phyloP scores from a whole-genome alignment of 2,888 invertebrate species.

The Chrysolina oricalcia region DNA sequence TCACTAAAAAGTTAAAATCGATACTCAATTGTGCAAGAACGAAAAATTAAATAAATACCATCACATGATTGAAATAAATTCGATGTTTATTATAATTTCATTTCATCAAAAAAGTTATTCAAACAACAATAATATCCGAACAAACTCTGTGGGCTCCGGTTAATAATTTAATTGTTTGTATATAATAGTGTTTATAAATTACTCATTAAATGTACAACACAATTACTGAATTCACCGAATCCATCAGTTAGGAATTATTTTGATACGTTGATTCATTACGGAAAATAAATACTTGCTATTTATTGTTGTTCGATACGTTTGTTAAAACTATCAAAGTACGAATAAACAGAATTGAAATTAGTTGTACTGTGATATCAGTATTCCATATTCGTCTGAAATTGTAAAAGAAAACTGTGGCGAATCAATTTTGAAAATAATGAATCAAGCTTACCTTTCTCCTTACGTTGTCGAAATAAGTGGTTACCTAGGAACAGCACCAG shows the following conservation, averaged over 20 bases:
- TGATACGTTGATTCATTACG: background rate
- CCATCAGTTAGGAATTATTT: background rate
- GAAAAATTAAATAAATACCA: background rate
- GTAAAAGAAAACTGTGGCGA: background rate
- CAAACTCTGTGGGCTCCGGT: background rate
- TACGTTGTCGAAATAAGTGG: constrained; percentile 18
- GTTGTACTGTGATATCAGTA: background rate
- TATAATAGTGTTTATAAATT: constrained; percentile 15
- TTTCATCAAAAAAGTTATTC: background rate
- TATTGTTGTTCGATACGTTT: background rate
- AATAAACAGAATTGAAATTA: background rate
- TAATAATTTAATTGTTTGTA: background rate
- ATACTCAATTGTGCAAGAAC: background rate
- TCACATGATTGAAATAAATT: background rate
- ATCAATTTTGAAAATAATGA: background rate
- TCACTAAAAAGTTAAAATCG: background rate
- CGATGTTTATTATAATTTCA: background rate
- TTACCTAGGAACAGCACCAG: constrained; percentile 36
- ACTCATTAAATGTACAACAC: background rate
- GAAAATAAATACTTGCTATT: constrained; percentile 7
- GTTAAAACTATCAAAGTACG: background rate
- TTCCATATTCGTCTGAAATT: background rate
- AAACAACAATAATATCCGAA: background rate
- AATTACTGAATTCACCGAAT: background rate
- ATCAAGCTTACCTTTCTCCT: background rate